phyloP scores from a whole-genome alignment of 2,888 invertebrate species.

The Stenchaetothrips biformis region DNA sequence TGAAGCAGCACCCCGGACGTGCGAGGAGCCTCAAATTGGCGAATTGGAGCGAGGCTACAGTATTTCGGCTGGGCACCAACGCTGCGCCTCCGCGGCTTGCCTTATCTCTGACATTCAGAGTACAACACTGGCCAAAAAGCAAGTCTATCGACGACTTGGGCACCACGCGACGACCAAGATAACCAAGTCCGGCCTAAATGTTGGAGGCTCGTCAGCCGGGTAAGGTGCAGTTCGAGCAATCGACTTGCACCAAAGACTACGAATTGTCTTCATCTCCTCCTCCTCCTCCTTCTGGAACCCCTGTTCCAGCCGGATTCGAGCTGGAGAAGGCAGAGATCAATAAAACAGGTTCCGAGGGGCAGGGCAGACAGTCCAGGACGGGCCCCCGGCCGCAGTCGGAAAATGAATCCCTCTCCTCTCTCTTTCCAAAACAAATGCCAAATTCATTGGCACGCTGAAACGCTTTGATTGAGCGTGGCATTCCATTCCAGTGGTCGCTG shows the following conservation, averaged over 20 bases:
- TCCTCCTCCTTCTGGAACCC: not conserved
- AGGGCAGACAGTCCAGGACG: not conserved
- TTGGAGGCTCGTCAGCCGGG: conserved; percentile 27
- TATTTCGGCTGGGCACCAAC: conserved; percentile 26
- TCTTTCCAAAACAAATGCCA: no score
- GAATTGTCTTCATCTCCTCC: not conserved
- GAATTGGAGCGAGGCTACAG: conserved; percentile 7
- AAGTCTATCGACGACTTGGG: not conserved
- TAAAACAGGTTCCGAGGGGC: conserved; percentile 42
- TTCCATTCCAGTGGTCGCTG: no score
- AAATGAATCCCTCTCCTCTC: no score
- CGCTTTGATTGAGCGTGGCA: no score
- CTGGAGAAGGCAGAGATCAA: conserved; percentile 40
- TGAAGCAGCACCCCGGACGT: no score
- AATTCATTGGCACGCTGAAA: no score
- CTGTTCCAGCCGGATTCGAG: conserved; percentile 21
- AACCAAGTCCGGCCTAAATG: not conserved
- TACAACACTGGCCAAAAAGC: conserved; percentile 27
- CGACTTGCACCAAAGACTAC: not conserved
- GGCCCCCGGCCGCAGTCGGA: no score
- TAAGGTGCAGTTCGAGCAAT: conserved; percentile 28
- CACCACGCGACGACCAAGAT: no score
- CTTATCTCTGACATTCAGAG: not conserved
- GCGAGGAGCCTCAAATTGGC: no score
- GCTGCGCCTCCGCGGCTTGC: conserved; percentile 27